Base-by-base conservation (phyloP, 2,888 invertebrate species). In the Drosophila melanocephala region DNA sequence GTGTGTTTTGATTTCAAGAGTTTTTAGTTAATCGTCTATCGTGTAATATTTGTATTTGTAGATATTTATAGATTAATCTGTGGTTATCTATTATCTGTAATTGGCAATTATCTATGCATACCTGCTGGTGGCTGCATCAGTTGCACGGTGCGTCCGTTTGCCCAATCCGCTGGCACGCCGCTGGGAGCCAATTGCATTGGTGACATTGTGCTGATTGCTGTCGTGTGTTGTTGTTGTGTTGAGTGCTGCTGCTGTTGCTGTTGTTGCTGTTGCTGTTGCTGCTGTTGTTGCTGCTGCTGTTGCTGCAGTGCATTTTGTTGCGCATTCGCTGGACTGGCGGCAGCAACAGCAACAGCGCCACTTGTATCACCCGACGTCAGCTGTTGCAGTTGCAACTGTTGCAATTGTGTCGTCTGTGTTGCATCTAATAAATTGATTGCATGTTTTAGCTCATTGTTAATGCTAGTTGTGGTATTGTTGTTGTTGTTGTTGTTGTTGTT, bases 121-220 rank as follows among this genome's bases (percentile, higher is more conserved):
- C 96, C 95, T 58, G 91, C 75, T 1, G 92, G 89, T 71, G 96
- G 96, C 87, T 97, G 97, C 84, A 98, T 97, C 32, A 98, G 96
- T 92, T 98, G 97, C 39, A 98, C 96, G 7, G 96, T 95, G n/a
- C 96, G 95, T 78, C 96, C 96, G 63, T 84, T 84, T 4, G 96
- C 95, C 89, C 96, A 96, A 94, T 96, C 58, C 2, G 81, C 85
- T 94, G 95, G 87, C 94, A 96, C 89, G 56, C 95, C 95, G 0
- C 94, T 95, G 0, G 95, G 95, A 14, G 95, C 94, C 79, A 95
- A 95, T 76, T 97, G 97, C 87, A 97, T 94, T 0, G 97, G 96
- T 6, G 97, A 96, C 96, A 97, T 96, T 1, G 96, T 96, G 9
- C 96, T 96, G 3, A 96, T 95, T 67, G 97, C 96, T 2, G 96